Percentiles rank a stretch among this genome's conserved stretches.
phyloP scores from a whole-genome alignment of 2,113 vertebrate genomes.

The Brachyistius frenatus region DNA sequence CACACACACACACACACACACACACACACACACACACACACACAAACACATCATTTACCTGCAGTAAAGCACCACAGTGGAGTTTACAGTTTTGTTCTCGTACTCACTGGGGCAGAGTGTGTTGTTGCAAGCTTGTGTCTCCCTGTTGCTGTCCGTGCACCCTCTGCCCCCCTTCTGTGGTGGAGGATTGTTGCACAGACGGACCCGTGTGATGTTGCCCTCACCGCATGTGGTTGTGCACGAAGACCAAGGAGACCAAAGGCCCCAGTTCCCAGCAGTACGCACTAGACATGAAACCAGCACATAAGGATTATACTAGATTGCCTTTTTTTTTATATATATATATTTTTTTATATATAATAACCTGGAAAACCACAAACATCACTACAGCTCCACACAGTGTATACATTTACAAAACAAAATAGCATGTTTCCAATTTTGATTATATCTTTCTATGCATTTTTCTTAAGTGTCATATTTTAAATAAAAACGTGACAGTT shows the following conservation, averaged over 20 bases:
- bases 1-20: too few relatives aligned
- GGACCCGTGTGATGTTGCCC: conserved; percentile 91
- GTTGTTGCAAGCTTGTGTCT: conserved; percentile 88
- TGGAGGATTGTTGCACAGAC: conserved; percentile 93
- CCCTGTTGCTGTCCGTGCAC: conserved; percentile 87
- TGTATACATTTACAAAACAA: conserved; percentile 8
- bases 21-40: too few relatives aligned
- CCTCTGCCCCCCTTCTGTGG: conserved; percentile 90
- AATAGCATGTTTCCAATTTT: conserved; percentile 59
- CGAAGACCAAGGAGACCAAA: conserved; percentile 97
- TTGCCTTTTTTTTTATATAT: neutral
- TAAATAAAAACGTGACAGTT: conserved; percentile 6
- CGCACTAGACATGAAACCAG: conserved; percentile 82
- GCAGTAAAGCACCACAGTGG: neutral
- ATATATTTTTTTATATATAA: neutral
- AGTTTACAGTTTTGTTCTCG: neutral
- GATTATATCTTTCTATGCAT: conserved; percentile 33
- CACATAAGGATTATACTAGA: conserved; percentile 1
- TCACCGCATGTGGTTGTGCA: conserved; percentile 93
- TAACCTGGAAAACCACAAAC: conserved; percentile 11
- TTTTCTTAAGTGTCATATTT: conserved; percentile 28
- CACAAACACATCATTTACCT: neutral
- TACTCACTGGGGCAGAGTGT: conserved; percentile 90
- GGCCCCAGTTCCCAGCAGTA: conserved; percentile 92
- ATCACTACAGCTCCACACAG: conserved; percentile 7